Evolutionary conservation across 2,888 invertebrate species (phyloP), one percentile per base, ranked within the genome.

Genomic region (Toxonevra muliebris): DNA sequence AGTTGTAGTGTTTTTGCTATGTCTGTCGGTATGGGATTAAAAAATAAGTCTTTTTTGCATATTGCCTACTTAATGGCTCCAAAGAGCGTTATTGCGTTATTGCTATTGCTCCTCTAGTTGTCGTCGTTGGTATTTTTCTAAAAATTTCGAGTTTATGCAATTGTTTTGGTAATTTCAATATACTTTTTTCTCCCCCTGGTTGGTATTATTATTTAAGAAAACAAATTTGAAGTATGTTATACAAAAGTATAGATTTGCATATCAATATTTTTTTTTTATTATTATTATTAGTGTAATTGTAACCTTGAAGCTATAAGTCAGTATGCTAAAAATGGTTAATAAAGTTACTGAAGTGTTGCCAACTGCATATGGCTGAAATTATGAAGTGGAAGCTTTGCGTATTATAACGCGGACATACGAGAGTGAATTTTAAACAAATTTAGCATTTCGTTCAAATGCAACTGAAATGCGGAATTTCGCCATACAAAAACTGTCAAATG

Each of bases 61-160:
- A 75, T 76, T 77, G 82, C 79, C 82, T 80, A 80, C 82, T 82
- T 80, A 81, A 72, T 77, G 82, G 78, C 81, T 78, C 78, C 80
- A 76, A 77, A 79, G 79, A 78, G 66, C 69, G 69, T 66, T 70
- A 12, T 54, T 17, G 12, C 17, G 17, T 54, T n/a, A n/a, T 54
- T 54, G 13, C 17, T 12, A 57, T 59, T 65, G 60, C 60, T 65
- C 15, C 50, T 15, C 13, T 48, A n/a, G 65, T 60, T 65, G 68
- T 66, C 69, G 54, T 66, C 50, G 30, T 30, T 66, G 59, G 55
- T 58, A n/a, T 65, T 65, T 20, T 52, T 53, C 42, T 19, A 15
- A 40, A 52, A 15, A 45, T 50, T 52, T 11, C 50, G 12, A 8
- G 13, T 13, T 30, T 42, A 12, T 20, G 13, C 20, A 17, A 45